Percentiles rank a stretch among this genome's conserved stretches.
These are phyloP conservation scores for Isurus oxyrinchus DNA, from an alignment of 2,113 vertebrate species.

Conservation along the genomic window DNA sequence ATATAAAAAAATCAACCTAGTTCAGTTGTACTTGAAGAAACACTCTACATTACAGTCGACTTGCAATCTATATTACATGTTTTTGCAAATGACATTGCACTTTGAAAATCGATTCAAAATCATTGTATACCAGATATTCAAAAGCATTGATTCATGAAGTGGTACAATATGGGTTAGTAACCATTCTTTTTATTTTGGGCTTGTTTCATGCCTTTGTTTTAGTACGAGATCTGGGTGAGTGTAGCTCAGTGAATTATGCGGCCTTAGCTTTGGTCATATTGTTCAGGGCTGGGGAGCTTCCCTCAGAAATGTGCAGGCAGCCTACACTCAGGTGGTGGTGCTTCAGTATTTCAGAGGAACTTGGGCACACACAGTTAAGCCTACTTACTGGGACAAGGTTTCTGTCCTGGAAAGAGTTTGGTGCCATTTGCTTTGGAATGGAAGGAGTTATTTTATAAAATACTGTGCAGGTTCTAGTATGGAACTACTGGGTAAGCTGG, in stretches of 20 bases:
- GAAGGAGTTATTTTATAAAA: neutral
- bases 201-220: neutral
- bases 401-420: neutral
- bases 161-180: neutral
- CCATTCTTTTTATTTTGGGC: neutral
- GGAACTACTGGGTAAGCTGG: neutral
- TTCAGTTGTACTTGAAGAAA: neutral
- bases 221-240: neutral
- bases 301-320: neutral
- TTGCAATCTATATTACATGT: neutral
- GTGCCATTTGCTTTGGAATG: neutral
- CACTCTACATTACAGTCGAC: neutral
- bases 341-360: neutral
- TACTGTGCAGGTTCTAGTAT: neutral
- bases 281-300: neutral
- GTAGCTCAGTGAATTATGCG: neutral
- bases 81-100: neutral
- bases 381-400: neutral
- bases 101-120: neutral
- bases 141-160: neutral
- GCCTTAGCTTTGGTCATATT: neutral
- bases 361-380: neutral
- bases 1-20: neutral
- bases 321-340: neutral
- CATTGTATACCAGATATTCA: neutral